phyloP scores from a whole-genome alignment of 2,113 vertebrate species.

The Pterocles orientalis region DNA sequence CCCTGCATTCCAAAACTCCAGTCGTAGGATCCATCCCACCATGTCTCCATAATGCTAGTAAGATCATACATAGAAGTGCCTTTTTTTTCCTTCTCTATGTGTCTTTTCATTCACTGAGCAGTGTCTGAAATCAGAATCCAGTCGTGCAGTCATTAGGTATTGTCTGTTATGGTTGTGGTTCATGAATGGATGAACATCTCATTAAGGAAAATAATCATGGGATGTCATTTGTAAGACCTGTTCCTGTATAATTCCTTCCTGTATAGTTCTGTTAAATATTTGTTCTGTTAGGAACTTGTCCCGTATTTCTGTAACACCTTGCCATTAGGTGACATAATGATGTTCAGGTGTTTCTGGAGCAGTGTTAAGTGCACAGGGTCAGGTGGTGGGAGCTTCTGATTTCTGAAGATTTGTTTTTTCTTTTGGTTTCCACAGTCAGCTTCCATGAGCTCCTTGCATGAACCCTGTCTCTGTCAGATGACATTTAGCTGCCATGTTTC shows the following conservation, averaged over 20 bases:
- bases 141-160: neutral
- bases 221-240: neutral
- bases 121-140: neutral
- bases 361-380: neutral
- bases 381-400: neutral
- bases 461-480: neutral
- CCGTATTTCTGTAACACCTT: neutral
- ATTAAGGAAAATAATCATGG: neutral
- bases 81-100: neutral
- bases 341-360: neutral
- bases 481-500: neutral
- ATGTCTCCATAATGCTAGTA: no score
- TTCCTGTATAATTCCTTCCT: neutral
- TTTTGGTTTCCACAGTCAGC: neutral
- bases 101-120: neutral
- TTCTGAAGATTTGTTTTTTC: neutral
- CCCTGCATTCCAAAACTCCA: no score
- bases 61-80: neutral
- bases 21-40: no score
- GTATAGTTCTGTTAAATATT: neutral
- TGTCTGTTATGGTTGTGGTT: neutral
- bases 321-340: neutral
- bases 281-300: neutral
- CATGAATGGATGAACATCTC: neutral
- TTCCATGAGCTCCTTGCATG: neutral